Evolutionary conservation across 64 coral and sea anemone species (phyloP).

Genomic region (Montipora capricornis): DNA sequence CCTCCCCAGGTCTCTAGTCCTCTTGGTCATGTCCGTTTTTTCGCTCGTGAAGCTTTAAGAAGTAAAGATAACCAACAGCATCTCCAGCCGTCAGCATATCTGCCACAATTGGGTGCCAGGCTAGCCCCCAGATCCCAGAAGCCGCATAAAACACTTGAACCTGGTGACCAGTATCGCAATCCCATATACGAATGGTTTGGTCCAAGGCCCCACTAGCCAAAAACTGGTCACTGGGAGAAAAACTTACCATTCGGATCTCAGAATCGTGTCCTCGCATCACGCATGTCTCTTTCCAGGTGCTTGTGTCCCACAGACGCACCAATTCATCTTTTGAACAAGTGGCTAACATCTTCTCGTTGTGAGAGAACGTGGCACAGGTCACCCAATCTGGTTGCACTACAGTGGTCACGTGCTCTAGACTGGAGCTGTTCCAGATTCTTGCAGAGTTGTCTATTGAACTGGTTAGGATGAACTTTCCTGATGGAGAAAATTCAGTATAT

Average conservation of each 20-base stretch:
- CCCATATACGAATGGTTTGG: conserved; percentile 66
- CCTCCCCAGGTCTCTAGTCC: neutral
- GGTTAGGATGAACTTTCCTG: conserved; percentile 59
- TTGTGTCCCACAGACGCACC: conserved; percentile 54
- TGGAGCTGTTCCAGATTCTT: conserved; percentile 38
- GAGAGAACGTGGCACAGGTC: conserved; percentile 65
- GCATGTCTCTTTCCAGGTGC: conserved; percentile 4
- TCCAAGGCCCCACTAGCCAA: conserved; percentile 68
- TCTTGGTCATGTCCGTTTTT: neutral
- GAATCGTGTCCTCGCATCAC: conserved; percentile 48
- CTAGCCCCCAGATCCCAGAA: conserved; percentile 60
- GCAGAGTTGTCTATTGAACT: conserved; percentile 71
- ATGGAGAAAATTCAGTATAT: conserved; percentile 70
- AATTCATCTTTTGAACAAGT: conserved; percentile 63
- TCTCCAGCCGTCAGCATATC: conserved; percentile 64
- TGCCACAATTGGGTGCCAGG: conserved; percentile 41
- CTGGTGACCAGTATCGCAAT: conserved; percentile 17
- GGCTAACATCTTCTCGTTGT: conserved; percentile 44
- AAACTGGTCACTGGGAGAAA: conserved; percentile 52
- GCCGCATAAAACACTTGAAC: conserved; percentile 64
- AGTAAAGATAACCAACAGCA: conserved; percentile 67
- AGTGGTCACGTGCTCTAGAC: conserved; percentile 40
- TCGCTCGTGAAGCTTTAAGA: conserved; percentile 23
- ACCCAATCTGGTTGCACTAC: conserved; percentile 56
- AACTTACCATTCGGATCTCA: conserved; percentile 67